Percentiles rank a stretch among this genome's conserved stretches.
These are phyloP conservation scores for Adelges cooleyi DNA, from an alignment of 1,140 invertebrate species.

Conservation along the genomic window DNA sequence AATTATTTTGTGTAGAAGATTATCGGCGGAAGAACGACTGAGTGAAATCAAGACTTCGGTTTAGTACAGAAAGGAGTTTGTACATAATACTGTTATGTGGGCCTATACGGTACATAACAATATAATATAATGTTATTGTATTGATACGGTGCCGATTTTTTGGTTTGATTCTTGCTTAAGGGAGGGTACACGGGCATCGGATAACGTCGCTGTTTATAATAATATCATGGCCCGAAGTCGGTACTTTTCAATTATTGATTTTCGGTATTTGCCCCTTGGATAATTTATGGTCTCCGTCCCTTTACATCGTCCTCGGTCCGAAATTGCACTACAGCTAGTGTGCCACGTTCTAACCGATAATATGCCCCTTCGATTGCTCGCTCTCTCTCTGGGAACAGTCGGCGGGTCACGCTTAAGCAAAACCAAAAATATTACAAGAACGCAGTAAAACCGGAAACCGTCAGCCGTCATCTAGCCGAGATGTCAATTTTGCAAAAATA, in stretches of 20 bases:
- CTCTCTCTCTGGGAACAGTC: neutral
- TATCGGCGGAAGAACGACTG: too few relatives aligned
- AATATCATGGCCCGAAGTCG: neutral
- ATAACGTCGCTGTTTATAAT: too few relatives aligned
- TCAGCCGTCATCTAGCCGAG: neutral
- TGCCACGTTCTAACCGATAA: neutral
- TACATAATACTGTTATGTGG: neutral
- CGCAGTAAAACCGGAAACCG: slow-evolving; percentile 3
- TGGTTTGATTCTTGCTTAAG: neutral
- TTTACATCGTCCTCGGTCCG: neutral
- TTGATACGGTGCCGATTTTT: neutral
- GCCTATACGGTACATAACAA: neutral
- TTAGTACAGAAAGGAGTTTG: neutral
- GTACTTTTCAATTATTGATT: slow-evolving; percentile 19
- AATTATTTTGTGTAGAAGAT: too few relatives aligned
- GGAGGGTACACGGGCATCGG: too few relatives aligned
- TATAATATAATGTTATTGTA: neutral
- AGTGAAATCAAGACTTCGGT: too few relatives aligned
- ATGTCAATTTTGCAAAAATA: neutral
- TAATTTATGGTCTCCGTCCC: slow-evolving; percentile 11
- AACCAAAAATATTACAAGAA: too few relatives aligned
- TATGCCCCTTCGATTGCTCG: neutral
- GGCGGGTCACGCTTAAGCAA: too few relatives aligned
- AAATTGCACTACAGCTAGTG: neutral
- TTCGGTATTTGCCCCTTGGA: slow-evolving; percentile 2